Conservation (phyloP, 2,113 vertebrate species). For the Megaceryle torquata region DNA sequence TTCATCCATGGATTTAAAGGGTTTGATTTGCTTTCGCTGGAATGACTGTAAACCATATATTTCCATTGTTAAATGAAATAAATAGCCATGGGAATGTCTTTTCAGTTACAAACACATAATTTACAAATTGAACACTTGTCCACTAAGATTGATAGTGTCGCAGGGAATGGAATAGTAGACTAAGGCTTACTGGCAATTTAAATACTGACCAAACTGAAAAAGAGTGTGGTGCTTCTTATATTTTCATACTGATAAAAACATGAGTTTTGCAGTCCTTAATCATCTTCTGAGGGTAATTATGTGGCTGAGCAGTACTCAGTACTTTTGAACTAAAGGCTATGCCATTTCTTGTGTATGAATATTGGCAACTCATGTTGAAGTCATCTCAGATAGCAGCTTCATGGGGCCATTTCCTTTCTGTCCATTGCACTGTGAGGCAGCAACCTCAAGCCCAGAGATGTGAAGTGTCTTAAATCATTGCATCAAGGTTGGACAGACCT, state of each 20-base stretch:
- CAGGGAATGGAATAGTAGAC: background rate
- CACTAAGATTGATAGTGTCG: background rate
- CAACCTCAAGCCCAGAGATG: background rate
- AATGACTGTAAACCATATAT: background rate
- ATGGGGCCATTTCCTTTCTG: background rate
- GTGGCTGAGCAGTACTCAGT: background rate
- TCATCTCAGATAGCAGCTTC: background rate
- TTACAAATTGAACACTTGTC: background rate
- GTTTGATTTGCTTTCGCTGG: background rate
- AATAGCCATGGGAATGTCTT: background rate
- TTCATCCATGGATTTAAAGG: background rate
- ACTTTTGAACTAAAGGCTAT: background rate
- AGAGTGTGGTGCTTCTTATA: background rate
- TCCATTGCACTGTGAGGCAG: background rate
- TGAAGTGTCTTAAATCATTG: background rate
- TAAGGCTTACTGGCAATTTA: background rate
- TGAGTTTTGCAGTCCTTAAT: background rate
- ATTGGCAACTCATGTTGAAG: background rate
- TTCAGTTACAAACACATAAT: background rate
- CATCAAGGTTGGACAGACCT: background rate
- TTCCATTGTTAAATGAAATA: background rate
- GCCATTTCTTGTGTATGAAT: background rate
- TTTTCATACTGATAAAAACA: background rate
- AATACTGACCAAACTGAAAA: background rate
- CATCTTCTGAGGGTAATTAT: background rate